Evolutionary conservation across 2,888 invertebrate genomes (phyloP).

Genomic region (Hirtodrosophila trivittata): DNA sequence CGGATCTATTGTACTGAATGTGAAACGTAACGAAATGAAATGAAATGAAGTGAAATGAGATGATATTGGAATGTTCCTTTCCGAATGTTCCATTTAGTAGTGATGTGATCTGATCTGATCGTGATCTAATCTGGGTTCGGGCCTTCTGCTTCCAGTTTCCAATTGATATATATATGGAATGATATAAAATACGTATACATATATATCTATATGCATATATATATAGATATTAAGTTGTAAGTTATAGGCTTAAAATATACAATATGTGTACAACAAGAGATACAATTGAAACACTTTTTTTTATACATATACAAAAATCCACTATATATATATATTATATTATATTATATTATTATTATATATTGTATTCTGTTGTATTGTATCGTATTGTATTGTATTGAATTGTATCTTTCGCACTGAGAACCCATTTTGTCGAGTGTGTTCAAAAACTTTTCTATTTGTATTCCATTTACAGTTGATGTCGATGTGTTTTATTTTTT

Average conservation of each 20-base stretch:
- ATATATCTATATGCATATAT: conserved; percentile 51
- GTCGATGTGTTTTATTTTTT: conserved; percentile 33
- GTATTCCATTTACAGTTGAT: conserved; percentile 55
- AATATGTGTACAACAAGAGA: conserved; percentile 29
- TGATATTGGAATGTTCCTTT: not conserved
- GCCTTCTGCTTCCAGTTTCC: not conserved
- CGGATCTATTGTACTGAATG: conserved; percentile 82
- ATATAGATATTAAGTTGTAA: conserved; percentile 63
- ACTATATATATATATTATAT: conserved; percentile 38
- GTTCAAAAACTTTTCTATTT: conserved; percentile 45
- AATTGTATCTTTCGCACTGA: conserved; percentile 56
- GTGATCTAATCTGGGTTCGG: not conserved
- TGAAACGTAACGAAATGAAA: not conserved
- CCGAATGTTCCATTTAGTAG: too few relatives aligned
- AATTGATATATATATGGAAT: conserved; percentile 9
- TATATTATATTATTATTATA: conserved; percentile 35
- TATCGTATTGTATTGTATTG: conserved; percentile 36
- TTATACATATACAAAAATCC: conserved; percentile 51
- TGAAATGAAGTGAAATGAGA: too few relatives aligned
- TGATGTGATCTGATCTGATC: not conserved
- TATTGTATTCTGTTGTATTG: conserved; percentile 34
- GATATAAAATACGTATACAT: conserved; percentile 32
- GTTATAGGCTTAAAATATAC: conserved; percentile 41
- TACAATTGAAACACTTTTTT: conserved; percentile 28
- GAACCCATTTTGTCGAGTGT: conserved; percentile 42